Base-by-base conservation (phyloP, 1,140 invertebrate species). In the Lethrus apterus region DNA sequence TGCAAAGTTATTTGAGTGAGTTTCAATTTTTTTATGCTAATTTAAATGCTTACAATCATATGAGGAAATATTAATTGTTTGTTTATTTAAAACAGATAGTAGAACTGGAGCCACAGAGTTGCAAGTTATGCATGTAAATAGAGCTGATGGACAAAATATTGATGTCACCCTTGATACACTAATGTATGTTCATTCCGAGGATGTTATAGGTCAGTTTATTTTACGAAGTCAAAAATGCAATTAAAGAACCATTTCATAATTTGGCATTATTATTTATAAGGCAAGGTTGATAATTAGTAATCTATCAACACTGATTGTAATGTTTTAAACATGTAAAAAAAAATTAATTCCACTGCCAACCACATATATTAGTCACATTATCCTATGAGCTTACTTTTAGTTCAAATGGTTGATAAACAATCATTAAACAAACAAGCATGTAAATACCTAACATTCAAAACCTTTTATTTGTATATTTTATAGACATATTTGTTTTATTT, bases 1-100 rank as follows among this genome's bases (percentile, higher is more conserved):
- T 65, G 21, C 56, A 64, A 49, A 48, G 48, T 20, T 65, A 56
- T 52, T 50, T 67, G 45, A 65, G 63, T 65, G 55, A 63, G 52
- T 58, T 35, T 44, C 40, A 4, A 29, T 14, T 13, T n/a, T 4
- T 24, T 20, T 38, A 30, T 30, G 19, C 17, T 35, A 36, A 50
- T 46, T 36, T 31, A 36, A 26, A 32, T 36, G 44, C 32, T 36
- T 7, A 41, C 17, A 20, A 38, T 13, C 21, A 45, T 44, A 41
- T 42, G 13, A 24, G 31, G 29, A 23, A 33, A 42, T 23, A 21
- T 17, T 9, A 46, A 34, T 34, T 36, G 17, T 26, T 18, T 29
- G 11, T 38, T 20, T 9, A 21, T 7, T 38, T 38, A 21, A 23
- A 21, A 11, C 31, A 64, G 62, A 46, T 50, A 48, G 47, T 15